These are phyloP conservation scores for Caenorhabditis sp. DNA, from an alignment of 2,888 invertebrate genomes.

Conservation along the genomic window DNA sequence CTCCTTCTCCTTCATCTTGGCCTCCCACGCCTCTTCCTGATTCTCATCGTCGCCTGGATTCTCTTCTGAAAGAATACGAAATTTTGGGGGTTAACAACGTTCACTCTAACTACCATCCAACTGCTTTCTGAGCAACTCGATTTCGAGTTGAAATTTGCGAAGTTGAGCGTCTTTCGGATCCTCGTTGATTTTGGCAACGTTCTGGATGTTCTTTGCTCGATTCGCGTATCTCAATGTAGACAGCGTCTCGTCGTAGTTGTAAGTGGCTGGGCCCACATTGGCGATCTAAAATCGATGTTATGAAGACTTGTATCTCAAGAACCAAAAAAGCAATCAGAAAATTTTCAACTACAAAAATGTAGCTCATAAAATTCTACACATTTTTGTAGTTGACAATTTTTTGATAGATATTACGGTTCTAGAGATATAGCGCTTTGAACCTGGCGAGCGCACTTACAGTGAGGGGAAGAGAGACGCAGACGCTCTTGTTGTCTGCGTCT, in stretches of 20 bases:
- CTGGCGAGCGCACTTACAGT: too few relatives aligned
- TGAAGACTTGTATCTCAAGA: background rate
- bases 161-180: constrained; percentile 97
- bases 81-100: too few relatives aligned
- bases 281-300: constrained; percentile 88
- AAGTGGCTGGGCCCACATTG: constrained; percentile 96
- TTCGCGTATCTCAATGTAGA: constrained; percentile 95
- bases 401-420: too few relatives aligned
- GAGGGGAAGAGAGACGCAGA: too few relatives aligned
- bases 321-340: background rate
- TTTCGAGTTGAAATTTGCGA: constrained; percentile 96
- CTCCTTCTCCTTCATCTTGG: constrained; percentile 85
- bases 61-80: constrained; percentile 69
- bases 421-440: too few relatives aligned
- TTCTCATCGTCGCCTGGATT: constrained; percentile 69
- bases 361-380: too few relatives aligned
- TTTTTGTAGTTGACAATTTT: too few relatives aligned
- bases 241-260: constrained; percentile 97
- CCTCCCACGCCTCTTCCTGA: constrained; percentile 77
- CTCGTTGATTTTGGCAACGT: constrained; percentile 89
- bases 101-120: constrained; percentile 88
- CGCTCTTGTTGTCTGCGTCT: too few relatives aligned
- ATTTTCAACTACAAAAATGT: too few relatives aligned
- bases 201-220: constrained; percentile 93
- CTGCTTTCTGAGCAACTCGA: constrained; percentile 92